phyloP scores from a whole-genome alignment of 2,113 vertebrate species.

The Heptranchias perlo region DNA sequence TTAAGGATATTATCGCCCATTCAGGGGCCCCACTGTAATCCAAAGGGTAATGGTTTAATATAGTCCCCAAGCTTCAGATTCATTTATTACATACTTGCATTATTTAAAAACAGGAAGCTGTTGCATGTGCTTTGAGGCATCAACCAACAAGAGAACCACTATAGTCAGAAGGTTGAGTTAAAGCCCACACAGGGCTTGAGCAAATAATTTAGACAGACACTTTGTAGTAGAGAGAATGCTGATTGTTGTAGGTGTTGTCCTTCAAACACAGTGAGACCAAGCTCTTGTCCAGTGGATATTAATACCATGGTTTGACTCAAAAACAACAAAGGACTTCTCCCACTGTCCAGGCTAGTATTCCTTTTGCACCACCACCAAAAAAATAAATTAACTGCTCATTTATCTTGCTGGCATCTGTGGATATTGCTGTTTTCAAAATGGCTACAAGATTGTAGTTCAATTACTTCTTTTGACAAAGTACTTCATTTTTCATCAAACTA shows the following conservation, averaged over 20 bases:
- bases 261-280: neutral
- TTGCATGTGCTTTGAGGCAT: neutral
- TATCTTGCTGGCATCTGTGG: neutral
- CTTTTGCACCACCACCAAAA: neutral
- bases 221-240: neutral
- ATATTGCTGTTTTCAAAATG: neutral
- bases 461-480: too few relatives aligned
- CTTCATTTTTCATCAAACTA: too few relatives aligned
- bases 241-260: neutral
- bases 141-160: neutral
- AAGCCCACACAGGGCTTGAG: neutral
- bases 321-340: too few relatives aligned
- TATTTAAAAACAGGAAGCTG: neutral
- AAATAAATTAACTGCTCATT: neutral
- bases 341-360: too few relatives aligned
- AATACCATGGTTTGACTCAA: neutral
- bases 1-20: neutral
- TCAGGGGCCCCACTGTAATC: neutral
- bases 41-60: neutral
- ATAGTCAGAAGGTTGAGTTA: neutral
- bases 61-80: too few relatives aligned
- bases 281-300: neutral
- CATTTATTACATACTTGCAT: neutral
- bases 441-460: neutral
- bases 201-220: neutral